phyloP scores from a whole-genome alignment of 2,888 invertebrate species.

The Hipparchia semele region DNA sequence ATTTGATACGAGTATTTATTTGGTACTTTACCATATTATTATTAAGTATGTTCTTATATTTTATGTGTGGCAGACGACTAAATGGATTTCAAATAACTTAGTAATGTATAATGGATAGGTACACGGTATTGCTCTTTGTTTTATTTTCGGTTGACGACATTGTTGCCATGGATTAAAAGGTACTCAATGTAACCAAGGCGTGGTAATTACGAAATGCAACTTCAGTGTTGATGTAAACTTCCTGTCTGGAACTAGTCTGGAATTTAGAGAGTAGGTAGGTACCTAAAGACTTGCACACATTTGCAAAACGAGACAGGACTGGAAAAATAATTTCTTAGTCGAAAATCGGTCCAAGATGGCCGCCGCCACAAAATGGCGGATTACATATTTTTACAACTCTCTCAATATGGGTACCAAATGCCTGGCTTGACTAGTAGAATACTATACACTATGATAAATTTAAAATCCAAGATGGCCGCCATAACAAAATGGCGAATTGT shows the following conservation, averaged over 20 bases:
- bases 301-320: background rate
- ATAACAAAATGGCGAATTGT: too few relatives aligned
- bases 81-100: slow-evolving; percentile 18
- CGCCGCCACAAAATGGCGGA: too few relatives aligned
- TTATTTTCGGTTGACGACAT: slow-evolving; percentile 30
- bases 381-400: too few relatives aligned
- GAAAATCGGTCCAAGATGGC: too few relatives aligned
- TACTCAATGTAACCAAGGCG: slow-evolving; percentile 15
- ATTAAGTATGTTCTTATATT: background rate
- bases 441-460: too few relatives aligned
- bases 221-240: slow-evolving; percentile 19
- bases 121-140: slow-evolving; percentile 33
- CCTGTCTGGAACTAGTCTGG: slow-evolving; percentile 12
- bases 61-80: background rate
- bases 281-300: background rate
- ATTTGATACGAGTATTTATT: too few relatives aligned
- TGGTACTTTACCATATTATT: too few relatives aligned
- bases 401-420: too few relatives aligned
- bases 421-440: too few relatives aligned
- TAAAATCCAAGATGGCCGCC: too few relatives aligned
- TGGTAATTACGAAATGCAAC: slow-evolving; percentile 20
- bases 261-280: background rate
- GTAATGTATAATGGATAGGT: background rate
- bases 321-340: background rate
- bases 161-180: slow-evolving; percentile 18